phyloP scores from a whole-genome alignment of 2,797 vertebrate genomes.

The Catamblyrhynchus diadema region DNA sequence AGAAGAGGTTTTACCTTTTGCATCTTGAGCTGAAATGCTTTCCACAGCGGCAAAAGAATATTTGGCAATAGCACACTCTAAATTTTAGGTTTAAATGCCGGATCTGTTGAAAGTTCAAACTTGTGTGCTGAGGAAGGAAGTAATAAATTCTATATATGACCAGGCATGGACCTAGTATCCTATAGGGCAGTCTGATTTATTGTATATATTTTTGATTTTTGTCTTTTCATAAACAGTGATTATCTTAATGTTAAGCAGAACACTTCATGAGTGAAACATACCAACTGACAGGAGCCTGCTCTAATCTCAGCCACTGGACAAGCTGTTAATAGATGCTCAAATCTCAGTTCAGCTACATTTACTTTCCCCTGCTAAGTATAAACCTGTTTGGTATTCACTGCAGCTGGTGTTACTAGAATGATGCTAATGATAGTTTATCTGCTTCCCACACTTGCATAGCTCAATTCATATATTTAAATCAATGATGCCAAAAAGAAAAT shows the following conservation, averaged over 20 bases:
- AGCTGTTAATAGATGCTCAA: conserved; percentile 31
- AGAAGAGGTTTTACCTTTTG: background rate
- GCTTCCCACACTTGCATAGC: background rate
- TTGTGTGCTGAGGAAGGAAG: conserved; percentile 4
- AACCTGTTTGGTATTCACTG: conserved; percentile 26
- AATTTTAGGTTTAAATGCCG: background rate
- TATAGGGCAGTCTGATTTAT: background rate
- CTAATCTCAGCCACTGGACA: conserved; percentile 22
- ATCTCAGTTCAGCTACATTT: background rate
- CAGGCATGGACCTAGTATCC: background rate
- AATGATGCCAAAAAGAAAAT: background rate
- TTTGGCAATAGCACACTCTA: background rate
- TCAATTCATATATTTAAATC: background rate
- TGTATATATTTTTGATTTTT: background rate
- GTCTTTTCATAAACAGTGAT: background rate
- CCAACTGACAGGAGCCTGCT: background rate
- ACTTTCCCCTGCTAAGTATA: conserved; percentile 37
- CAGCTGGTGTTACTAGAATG: conserved; percentile 25
- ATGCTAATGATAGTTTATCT: conserved; percentile 40
- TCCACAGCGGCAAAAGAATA: background rate
- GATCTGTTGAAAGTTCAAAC: background rate
- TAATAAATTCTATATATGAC: background rate
- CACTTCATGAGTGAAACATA: background rate
- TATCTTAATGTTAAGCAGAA: conserved; percentile 34
- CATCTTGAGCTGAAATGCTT: background rate